Base-by-base conservation (phyloP, 2,888 invertebrate genomes). In the Catocala fraxini region DNA sequence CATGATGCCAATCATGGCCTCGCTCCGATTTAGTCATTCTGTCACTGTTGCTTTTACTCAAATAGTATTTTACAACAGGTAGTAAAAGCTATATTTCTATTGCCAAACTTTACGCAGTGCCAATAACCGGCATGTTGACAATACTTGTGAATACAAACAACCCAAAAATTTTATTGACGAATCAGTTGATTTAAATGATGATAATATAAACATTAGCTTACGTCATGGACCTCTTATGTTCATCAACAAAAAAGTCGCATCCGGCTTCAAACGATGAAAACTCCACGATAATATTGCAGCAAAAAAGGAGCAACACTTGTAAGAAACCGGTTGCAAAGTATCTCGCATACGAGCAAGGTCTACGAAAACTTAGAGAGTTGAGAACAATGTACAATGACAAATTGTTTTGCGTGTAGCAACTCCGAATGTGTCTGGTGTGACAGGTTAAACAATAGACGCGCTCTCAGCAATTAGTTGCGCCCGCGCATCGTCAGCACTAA, bases 171-270 rank as follows among this genome's bases (percentile, higher is more conserved):
- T 79, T 80, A 69, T 71, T 64, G 63, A 58, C 64, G 65, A 77
- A 80, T 78, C 70, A 77, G 73, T 71, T 77, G 72, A 82, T 84
- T 83, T 81, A 80, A 82, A 83, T 84, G 76, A 75, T 76, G 79
- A 80, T 85, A 86, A 80, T 82, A 88, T 84, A 84, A 87, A 88
- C 82, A 85, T 70, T 76, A 68, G 79, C 74, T 92, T 88, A 76
- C 92, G 90, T 92, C 92, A 92, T 79, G 76, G 75, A 75, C 54
- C 62, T 71, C 74, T 75, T 72, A 79, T 77, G 69, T 66, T 80
- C 80, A 80, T 80, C 82, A 82, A 78, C 84, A 84, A 88, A 89
- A 89, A 90, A 88, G 84, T 69, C 80, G 86, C 84, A 92, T 92
- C 92, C 92, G 92, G 91, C 87, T 92, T 79, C 65, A 78, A 71